Base-by-base conservation (phyloP, 2,797 vertebrate genomes). In the Oreochromis grahami region DNA sequence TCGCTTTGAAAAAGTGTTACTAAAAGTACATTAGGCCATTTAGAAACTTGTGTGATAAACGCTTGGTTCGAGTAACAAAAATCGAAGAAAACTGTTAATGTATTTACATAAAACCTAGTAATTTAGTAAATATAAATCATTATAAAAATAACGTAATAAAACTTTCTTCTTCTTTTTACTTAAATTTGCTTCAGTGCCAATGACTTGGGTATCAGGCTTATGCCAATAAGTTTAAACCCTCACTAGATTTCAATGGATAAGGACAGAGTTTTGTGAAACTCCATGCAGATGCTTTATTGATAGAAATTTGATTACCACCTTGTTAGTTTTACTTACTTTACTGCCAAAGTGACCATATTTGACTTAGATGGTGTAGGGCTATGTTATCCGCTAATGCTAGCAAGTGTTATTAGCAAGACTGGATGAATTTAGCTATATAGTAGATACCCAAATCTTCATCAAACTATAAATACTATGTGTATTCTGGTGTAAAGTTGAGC, bases 211-310 rank as follows among this genome's bases (percentile, higher is more conserved):
- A 26, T 45, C 14, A 10, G 13, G 21, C 38, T 43, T 43, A 10
- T 70, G 38, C 13, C 7, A 68, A 15, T 43, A 70, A 17, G 63
- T 68, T 43, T 43, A 68, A 41, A 41, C 2, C 2, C 63, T 68
- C 21, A 68, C n/a, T 2, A 24, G n/a, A 68, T 68, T 21, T 68
- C 12, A 68, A 6, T 65, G 60, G 19, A 13, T 65, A 38, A 21
- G 34, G 7, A 65, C n/a, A 24, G n/a, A 68, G 13, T 43, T 68
- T 43, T 43, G 38, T 43, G 41, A 70, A 0, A 43, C 38, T 24
- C 13, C n/a, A 24, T 7, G 21, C 9, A 5, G 63, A 68, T 43
- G 63, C n/a, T 13, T 43, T 70, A 43, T 45, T 1, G 0, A 26
- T 70, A 26, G 8, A 70, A 70, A 43, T 68, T 68, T 43, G 2